Evolutionary conservation across 2,113 vertebrate species (phyloP), one percentile per base, ranked within the genome.

Genomic region (Oxygymnocypris stewartii): DNA sequence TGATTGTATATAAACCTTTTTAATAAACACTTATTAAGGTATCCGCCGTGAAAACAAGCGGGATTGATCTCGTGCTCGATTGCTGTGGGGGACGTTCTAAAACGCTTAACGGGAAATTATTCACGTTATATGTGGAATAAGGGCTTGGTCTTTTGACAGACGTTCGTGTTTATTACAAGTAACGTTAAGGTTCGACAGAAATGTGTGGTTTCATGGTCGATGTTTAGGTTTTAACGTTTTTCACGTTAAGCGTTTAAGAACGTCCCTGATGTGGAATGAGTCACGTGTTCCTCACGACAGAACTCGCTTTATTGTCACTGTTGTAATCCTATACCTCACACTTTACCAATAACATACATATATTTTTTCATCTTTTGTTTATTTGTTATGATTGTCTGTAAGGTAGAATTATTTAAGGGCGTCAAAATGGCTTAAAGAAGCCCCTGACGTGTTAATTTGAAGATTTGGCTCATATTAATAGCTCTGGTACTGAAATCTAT

Each of bases 221-320:
- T 31, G 28, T 31, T 31, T 31, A 31, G 28, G 28, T 31, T 31
- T 31, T 1, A 31, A 31, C 28, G 28, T 31, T 31, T 31, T 31
- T 31, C 28, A 31, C 28, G 28, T 31, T 31, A 31, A 31, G 28
- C 28, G 28, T 31, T 31, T 31, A 31, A 31, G 28, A 31, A 31
- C 28, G 28, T 31, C 28, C 28, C 28, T 23, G 73, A 28, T 11
- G 10, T 74, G 63, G 20, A 51, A 71, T 3, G 1, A 75, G 69
- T 84, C 82, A 84, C 82, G 82, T 84, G 82, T 2, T 59, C 14
- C 28, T 20, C 49, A 3, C 47, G 42, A 54, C 65, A 37, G 65
- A 69, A 54, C 47, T 16, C 7, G 23, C 49, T n/a, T 73, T 54
- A 31, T 6, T 13, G 25, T 12, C 47, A 20, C 14, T 78, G 10